Percentiles rank a stretch among this genome's conserved stretches.
These are phyloP conservation scores for Eilema sororculum DNA, from an alignment of 2,888 invertebrate species.

Conservation along the genomic window DNA sequence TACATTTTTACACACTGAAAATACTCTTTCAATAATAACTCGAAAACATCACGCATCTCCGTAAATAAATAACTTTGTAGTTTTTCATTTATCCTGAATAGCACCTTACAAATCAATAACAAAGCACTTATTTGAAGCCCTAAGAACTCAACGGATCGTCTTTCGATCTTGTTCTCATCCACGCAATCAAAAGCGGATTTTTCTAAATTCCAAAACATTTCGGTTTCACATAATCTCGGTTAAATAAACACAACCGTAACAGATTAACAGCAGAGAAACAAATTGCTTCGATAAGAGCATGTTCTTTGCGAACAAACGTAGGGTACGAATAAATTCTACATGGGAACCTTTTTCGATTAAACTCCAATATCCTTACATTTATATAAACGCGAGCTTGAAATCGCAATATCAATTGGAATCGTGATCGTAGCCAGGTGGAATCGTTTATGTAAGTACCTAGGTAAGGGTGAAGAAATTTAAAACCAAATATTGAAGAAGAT, in stretches of 20 bases:
- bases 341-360: conserved; percentile 21
- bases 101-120: too few relatives aligned
- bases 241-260: conserved; percentile 19
- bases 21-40: too few relatives aligned
- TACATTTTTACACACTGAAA: too few relatives aligned
- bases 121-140: too few relatives aligned
- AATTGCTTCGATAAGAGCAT: conserved; percentile 12
- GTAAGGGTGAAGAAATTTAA: not conserved
- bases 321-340: conserved; percentile 17
- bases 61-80: too few relatives aligned
- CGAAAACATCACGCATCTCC: too few relatives aligned
- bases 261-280: conserved; percentile 16
- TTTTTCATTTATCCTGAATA: too few relatives aligned
- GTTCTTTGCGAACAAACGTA: conserved; percentile 12
- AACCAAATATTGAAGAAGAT: not conserved
- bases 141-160: not conserved
- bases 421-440: conserved; percentile 1
- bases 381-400: not conserved
- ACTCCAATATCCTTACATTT: conserved; percentile 19
- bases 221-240: conserved; percentile 8
- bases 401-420: conserved; percentile 13
- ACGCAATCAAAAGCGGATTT: conserved; percentile 10
- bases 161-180: not conserved
- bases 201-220: not conserved
- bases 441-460: not conserved